phyloP scores from a whole-genome alignment of 2,113 vertebrate species.

The Cottus gobio region DNA sequence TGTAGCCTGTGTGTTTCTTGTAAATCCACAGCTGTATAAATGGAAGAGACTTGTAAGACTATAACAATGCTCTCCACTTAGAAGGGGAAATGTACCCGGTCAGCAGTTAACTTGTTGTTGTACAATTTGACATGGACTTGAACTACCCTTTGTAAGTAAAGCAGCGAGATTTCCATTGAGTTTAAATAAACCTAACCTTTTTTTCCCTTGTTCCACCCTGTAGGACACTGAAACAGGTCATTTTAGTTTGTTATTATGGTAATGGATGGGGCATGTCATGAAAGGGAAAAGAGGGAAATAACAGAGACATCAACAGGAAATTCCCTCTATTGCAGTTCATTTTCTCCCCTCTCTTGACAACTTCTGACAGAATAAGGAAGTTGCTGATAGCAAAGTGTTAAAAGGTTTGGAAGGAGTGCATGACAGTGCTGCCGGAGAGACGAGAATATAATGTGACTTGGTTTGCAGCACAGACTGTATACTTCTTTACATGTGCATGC shows the following conservation, averaged over 20 bases:
- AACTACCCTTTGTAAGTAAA: slow-evolving; percentile 31
- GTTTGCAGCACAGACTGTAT: neutral
- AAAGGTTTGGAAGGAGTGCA: slow-evolving; percentile 55
- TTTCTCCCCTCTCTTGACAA: slow-evolving; percentile 26
- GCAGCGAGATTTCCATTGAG: slow-evolving; percentile 44
- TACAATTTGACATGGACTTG: slow-evolving; percentile 30
- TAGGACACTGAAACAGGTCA: neutral
- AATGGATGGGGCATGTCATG: slow-evolving; percentile 32
- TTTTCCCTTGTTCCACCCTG: slow-evolving; percentile 7
- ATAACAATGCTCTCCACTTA: slow-evolving; percentile 43
- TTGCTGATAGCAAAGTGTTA: slow-evolving; percentile 44
- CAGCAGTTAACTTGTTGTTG: slow-evolving; percentile 43
- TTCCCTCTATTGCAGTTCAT: slow-evolving; percentile 52
- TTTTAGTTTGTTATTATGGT: slow-evolving; percentile 25
- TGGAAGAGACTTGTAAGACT: slow-evolving; percentile 47
- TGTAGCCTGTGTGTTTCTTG: slow-evolving; percentile 58
- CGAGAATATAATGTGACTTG: neutral
- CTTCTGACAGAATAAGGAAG: slow-evolving; percentile 54
- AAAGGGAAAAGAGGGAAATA: slow-evolving; percentile 53
- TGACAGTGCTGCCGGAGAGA: slow-evolving; percentile 10
- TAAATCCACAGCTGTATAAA: slow-evolving; percentile 73
- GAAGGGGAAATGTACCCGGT: slow-evolving; percentile 25
- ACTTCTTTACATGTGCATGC: neutral
- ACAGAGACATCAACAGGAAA: slow-evolving; percentile 60
- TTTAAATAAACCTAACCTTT: slow-evolving; percentile 64